A percentile compares a stretch with the other conserved stretches of the same genome.
Conservation (phyloP, 2,113 vertebrate genomes). For the Epinephelus fuscoguttatus region DNA sequence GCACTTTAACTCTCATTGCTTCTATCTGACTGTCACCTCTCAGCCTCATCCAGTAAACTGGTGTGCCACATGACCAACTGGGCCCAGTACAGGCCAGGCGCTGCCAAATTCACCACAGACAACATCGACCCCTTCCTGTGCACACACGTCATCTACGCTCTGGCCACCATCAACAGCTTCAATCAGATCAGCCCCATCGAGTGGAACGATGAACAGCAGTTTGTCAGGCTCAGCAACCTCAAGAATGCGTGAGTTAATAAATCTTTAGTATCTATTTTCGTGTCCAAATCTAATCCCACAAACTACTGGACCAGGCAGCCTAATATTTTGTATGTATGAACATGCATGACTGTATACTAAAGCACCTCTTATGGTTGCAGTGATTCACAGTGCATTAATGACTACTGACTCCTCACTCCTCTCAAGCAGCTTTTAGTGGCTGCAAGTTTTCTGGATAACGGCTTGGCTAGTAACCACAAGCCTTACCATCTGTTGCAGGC, state of each 20-base stretch:
- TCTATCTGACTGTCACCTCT: not conserved
- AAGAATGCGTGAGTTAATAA: constrained; percentile 79
- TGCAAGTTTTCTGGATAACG: too few species aligned
- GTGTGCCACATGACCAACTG: constrained; percentile 88
- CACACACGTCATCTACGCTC: constrained; percentile 83
- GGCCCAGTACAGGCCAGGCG: constrained; percentile 82
- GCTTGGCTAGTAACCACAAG: too few species aligned
- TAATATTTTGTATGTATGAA: too few species aligned
- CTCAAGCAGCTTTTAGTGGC: too few species aligned
- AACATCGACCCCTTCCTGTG: constrained; percentile 86
- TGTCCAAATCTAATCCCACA: too few species aligned
- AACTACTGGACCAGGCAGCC: too few species aligned
- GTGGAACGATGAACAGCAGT: constrained; percentile 83
- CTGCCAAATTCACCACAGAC: constrained; percentile 76
- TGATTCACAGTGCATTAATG: too few species aligned
- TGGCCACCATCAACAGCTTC: constrained; percentile 81
- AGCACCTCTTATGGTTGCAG: too few species aligned
- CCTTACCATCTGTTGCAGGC: too few species aligned
- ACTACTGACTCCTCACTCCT: too few species aligned
- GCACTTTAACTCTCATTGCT: not conserved
- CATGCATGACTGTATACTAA: too few species aligned
- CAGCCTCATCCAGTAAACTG: constrained; percentile 81
- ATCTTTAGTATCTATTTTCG: not conserved
- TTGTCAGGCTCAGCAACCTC: constrained; percentile 73
- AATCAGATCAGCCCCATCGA: constrained; percentile 77